Percentiles rank a stretch among this genome's conserved stretches.
Conservation (phyloP, 2,888 invertebrate species). For the Rapana venosa region DNA sequence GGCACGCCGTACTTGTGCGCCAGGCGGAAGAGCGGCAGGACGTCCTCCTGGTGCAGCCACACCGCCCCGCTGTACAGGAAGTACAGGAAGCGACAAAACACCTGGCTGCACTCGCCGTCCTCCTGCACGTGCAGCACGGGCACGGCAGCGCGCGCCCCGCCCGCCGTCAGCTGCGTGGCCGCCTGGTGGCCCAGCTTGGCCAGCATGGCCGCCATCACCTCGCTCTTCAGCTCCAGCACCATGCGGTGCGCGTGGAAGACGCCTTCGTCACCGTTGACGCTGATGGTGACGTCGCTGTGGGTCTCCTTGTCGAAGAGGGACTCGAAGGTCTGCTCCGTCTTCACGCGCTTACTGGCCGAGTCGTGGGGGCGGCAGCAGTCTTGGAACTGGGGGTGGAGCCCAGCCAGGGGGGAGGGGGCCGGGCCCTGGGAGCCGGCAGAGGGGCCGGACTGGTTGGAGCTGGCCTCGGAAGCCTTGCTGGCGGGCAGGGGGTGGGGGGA, state of each 20-base stretch:
- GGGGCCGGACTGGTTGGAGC: constrained; percentile 26
- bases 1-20: constrained; percentile 74
- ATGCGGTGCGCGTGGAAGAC: constrained; percentile 71
- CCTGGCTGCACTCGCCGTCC: constrained; percentile 68
- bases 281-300: constrained; percentile 68
- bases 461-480: constrained; percentile 31
- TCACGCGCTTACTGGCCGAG: constrained; percentile 65
- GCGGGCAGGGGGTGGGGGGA: neutral
- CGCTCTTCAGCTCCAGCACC: constrained; percentile 72
- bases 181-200: constrained; percentile 56
- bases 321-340: constrained; percentile 71
- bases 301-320: constrained; percentile 70
- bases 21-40: constrained; percentile 72
- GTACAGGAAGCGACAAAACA: constrained; percentile 74
- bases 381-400: neutral
- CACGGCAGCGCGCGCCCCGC: constrained; percentile 39
- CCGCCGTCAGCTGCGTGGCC: constrained; percentile 43
- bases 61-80: constrained; percentile 76
- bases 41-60: constrained; percentile 73
- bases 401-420: neutral
- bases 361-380: constrained; percentile 55
- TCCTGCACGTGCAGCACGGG: constrained; percentile 68
- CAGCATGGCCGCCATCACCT: constrained; percentile 64
- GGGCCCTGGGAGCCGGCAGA: neutral
- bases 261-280: constrained; percentile 67